Conservation (phyloP, 2,113 vertebrate genomes). For the Trogon surrucura region DNA sequence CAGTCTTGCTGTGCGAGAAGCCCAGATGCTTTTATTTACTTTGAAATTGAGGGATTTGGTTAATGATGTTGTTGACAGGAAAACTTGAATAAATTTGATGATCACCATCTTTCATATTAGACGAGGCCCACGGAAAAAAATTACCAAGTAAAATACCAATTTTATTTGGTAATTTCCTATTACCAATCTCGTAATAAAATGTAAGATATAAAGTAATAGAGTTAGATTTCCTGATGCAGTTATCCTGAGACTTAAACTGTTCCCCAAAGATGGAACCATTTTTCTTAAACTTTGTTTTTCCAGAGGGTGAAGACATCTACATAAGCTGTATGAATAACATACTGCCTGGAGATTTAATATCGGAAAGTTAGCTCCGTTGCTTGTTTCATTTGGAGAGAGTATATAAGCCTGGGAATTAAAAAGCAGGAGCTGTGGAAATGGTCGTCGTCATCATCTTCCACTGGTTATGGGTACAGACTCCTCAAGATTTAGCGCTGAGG, state of each 20-base stretch:
- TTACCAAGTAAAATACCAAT: slow-evolving; percentile 60
- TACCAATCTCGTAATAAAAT: slow-evolving; percentile 69
- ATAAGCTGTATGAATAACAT: slow-evolving; percentile 48
- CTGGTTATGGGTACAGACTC: not conserved
- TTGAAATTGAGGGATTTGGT: slow-evolving; percentile 76
- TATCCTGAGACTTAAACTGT: slow-evolving; percentile 55
- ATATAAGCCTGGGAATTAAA: not conserved
- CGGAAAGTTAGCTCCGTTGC: slow-evolving; percentile 41
- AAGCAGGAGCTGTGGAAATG: not conserved
- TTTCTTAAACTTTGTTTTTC: slow-evolving; percentile 68
- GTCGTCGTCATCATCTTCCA: not conserved
- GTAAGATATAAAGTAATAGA: slow-evolving; percentile 67
- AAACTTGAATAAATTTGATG: slow-evolving; percentile 77
- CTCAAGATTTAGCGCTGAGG: not conserved
- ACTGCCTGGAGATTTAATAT: slow-evolving; percentile 53
- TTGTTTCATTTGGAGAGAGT: slow-evolving; percentile 24
- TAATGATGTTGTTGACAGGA: slow-evolving; percentile 79
- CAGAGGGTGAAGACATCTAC: slow-evolving; percentile 62
- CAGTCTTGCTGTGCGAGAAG: slow-evolving; percentile 70
- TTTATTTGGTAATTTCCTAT: slow-evolving; percentile 72
- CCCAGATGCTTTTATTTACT: slow-evolving; percentile 80
- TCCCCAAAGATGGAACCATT: slow-evolving; percentile 65
- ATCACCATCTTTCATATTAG: slow-evolving; percentile 73
- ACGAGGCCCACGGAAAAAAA: slow-evolving; percentile 52
- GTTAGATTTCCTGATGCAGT: slow-evolving; percentile 54